Conservation (phyloP, 2,797 vertebrate species). For the Xerus rutilus region DNA sequence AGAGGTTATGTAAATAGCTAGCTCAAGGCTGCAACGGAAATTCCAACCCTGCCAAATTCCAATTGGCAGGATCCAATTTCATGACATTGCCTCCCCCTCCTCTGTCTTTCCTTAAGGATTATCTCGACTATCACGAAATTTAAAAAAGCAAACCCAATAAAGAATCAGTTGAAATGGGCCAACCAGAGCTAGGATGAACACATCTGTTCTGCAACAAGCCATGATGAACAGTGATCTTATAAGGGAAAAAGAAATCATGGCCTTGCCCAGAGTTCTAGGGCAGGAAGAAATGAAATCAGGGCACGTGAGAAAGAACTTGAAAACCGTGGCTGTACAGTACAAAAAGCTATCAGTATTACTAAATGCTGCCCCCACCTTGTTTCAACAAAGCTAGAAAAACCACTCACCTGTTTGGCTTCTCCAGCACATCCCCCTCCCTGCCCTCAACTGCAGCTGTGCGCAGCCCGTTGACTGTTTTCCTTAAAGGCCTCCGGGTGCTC, state of each 20-base stretch:
- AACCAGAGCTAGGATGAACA: constrained; percentile 64
- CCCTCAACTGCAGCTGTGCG: constrained; percentile 56
- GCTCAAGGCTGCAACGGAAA: constrained; percentile 59
- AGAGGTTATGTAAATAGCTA: constrained; percentile 25
- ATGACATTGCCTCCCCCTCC: not conserved
- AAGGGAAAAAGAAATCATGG: not conserved
- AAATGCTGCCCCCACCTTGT: not conserved
- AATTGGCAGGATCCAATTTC: not conserved
- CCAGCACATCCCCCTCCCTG: constrained; percentile 65
- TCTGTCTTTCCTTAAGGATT: not conserved
- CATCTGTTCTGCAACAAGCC: constrained; percentile 74
- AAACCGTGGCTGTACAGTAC: not conserved
- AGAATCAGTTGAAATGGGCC: constrained; percentile 67
- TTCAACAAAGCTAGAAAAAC: constrained; percentile 78
- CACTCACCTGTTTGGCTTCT: constrained; percentile 86
- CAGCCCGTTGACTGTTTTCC: constrained; percentile 69
- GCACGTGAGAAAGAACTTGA: constrained; percentile 39
- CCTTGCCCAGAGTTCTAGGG: constrained; percentile 45
- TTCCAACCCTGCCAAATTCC: not conserved
- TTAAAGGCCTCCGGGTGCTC: constrained; percentile 76
- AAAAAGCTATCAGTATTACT: not conserved
- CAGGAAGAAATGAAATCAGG: constrained; percentile 61
- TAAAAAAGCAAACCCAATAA: not conserved
- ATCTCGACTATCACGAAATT: constrained; percentile 29
- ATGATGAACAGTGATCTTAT: constrained; percentile 61